These are phyloP conservation scores for Scaptomyza polygonia DNA, from an alignment of 2,888 invertebrate genomes.

Conservation along the genomic window DNA sequence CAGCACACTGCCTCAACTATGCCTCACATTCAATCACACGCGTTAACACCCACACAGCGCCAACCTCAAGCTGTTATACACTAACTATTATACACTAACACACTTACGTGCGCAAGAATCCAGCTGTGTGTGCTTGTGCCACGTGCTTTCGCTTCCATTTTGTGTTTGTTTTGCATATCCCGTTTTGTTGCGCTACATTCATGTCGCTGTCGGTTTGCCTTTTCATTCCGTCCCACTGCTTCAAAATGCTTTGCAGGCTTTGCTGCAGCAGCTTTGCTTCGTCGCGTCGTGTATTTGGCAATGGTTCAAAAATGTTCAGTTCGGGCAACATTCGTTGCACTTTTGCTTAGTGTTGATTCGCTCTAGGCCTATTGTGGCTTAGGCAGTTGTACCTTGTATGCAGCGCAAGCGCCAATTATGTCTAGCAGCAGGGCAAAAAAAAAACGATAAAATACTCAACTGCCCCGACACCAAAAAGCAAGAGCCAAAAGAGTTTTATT, in stretches of 20 bases:
- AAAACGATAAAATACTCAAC: slow-evolving; percentile 10
- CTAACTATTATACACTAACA: too few species aligned
- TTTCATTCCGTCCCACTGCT: background rate
- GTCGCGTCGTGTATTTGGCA: slow-evolving; percentile 66
- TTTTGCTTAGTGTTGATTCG: slow-evolving; percentile 74
- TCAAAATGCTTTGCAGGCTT: background rate
- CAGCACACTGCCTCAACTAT: background rate
- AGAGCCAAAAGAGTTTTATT: slow-evolving; percentile 11
- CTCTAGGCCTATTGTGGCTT: slow-evolving; percentile 70
- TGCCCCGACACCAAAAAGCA: background rate
- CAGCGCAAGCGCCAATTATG: slow-evolving; percentile 69
- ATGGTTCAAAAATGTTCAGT: slow-evolving; percentile 51
- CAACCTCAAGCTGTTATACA: background rate
- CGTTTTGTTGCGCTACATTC: slow-evolving; percentile 47
- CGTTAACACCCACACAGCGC: slow-evolving; percentile 1
- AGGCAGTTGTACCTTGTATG: slow-evolving; percentile 36
- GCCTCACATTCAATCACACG: background rate
- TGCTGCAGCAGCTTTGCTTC: slow-evolving; percentile 42
- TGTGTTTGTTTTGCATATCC: slow-evolving; percentile 61
- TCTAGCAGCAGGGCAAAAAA: slow-evolving; percentile 1
- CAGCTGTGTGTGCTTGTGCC: slow-evolving; percentile 42
- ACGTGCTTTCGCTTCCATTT: slow-evolving; percentile 59
- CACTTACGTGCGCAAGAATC: slow-evolving; percentile 27
- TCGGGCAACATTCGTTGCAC: slow-evolving; percentile 62
- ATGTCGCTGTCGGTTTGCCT: slow-evolving; percentile 26